Base-by-base conservation (phyloP, 2,888 invertebrate species). In the Aphidoletes aphidimyza region DNA sequence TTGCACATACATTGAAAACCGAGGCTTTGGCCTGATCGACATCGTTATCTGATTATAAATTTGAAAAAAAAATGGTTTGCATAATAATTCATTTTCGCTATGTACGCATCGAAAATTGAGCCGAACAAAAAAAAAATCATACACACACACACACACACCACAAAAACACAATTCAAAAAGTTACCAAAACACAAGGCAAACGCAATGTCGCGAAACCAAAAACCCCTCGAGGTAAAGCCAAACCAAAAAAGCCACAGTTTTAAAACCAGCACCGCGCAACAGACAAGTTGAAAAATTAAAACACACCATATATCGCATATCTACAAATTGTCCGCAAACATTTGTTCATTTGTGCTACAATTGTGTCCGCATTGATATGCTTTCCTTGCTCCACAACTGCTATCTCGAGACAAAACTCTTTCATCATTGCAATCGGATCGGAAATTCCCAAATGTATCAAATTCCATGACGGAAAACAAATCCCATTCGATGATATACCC, bases 61-160 rank as follows among this genome's bases (percentile, higher is more conserved):
- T 22, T 2, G 5, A 54, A 22, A 22, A 54, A 2, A 30, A 30
- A 14, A 30, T 69, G 3, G 69, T 69, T 69, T 69, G 69, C 69
- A 69, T 69, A 69, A 69, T 69, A 69, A 69, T n/a, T 69, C 69
- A 69, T 69, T 69, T n/a, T 69, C 69, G 69, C 34, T n/a, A n/a
- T n/a, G n/a, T 69, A 69, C 69, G 69, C 69, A 69, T 69, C 69
- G 69, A 69, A 69, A n/a, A 34, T 69, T 34, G 30, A 69, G 42
- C n/a, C n/a, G n/a, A n/a, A n/a, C n/a, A n/a, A n/a, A n/a, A n/a
- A n/a, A n/a, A n/a, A n/a, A n/a, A n/a, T n/a, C n/a, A n/a, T n/a
- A n/a, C n/a, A n/a, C n/a, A n/a, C n/a, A n/a, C n/a, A n/a, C n/a
- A n/a, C n/a, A n/a, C n/a, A n/a, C n/a, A n/a, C n/a, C n/a, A n/a